Evolutionary conservation across 1,140 invertebrate genomes (phyloP).

Genomic region (Drosophila nikananu): DNA sequence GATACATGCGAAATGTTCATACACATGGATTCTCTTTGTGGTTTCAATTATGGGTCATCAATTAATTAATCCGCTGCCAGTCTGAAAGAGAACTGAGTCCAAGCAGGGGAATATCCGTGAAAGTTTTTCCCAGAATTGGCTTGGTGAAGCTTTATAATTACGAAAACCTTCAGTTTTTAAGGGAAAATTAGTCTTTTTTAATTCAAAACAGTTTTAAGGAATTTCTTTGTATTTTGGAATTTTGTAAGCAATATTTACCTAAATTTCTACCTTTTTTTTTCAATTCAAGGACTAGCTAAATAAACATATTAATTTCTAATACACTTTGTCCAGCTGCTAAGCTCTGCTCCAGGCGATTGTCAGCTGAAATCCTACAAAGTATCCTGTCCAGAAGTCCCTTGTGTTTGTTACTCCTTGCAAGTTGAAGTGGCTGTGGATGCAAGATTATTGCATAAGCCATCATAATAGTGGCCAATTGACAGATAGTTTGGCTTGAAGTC

Average conservation of each 20-base stretch:
- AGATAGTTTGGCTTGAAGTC: slow-evolving; percentile 34
- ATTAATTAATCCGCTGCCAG: slow-evolving; percentile 30
- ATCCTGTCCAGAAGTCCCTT: slow-evolving; percentile 1
- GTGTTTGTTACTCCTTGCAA: slow-evolving; percentile 9
- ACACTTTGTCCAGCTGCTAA: not conserved
- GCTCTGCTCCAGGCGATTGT: slow-evolving; percentile 13
- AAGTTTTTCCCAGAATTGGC: not conserved
- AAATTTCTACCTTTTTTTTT: not conserved
- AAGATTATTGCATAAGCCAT: slow-evolving; percentile 34
- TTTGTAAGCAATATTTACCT: not conserved
- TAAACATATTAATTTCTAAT: not conserved
- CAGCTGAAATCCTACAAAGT: slow-evolving; percentile 1
- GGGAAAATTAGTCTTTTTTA: too few species aligned
- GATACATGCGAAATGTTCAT: slow-evolving; percentile 13
- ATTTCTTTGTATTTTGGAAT: too few species aligned
- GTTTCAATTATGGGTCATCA: slow-evolving; percentile 47
- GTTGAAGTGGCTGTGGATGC: slow-evolving; percentile 7
- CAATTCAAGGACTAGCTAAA: not conserved
- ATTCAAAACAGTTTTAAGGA: not conserved
- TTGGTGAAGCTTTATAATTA: too few species aligned
- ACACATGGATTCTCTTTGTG: slow-evolving; percentile 39
- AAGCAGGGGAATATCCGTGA: not conserved
- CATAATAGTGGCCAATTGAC: slow-evolving; percentile 37
- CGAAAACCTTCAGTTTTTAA: too few species aligned
- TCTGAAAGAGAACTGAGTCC: not conserved